These are phyloP conservation scores for Axis porcinus DNA, from an alignment of 2,113 vertebrate species.

Conservation along the genomic window DNA sequence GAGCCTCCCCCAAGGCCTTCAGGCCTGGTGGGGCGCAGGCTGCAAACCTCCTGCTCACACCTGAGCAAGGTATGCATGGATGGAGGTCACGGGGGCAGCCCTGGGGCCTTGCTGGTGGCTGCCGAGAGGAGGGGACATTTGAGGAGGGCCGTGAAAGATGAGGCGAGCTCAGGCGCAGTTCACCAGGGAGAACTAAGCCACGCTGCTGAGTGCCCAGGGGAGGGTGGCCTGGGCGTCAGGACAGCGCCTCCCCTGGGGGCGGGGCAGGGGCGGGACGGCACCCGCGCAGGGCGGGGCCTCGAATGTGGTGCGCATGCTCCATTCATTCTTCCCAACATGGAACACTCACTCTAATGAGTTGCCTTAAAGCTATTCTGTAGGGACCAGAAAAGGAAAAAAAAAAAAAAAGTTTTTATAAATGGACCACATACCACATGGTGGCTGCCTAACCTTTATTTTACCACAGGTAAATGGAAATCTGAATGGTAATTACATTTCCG, in stretches of 20 bases:
- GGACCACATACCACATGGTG: fast-evolving
- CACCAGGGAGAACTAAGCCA: neutral
- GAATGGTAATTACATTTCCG: neutral
- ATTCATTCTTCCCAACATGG: neutral
- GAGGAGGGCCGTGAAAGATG: conserved; percentile 13
- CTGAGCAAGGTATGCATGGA: neutral
- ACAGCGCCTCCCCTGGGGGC: neutral
- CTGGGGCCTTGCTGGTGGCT: neutral
- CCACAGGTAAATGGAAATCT: fast-evolving
- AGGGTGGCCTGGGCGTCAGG: fast-evolving
- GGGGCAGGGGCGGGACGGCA: fast-evolving
- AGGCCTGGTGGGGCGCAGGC: neutral
- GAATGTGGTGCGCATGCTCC: fast-evolving
- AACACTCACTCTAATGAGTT: fast-evolving
- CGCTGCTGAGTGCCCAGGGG: fast-evolving
- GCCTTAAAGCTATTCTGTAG: neutral
- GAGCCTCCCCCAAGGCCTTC: neutral
- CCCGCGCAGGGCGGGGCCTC: too few species aligned
- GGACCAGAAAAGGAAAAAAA: neutral
- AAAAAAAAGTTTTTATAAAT: neutral
- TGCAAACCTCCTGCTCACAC: neutral
- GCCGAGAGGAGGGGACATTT: neutral
- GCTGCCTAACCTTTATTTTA: neutral
- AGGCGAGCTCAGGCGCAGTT: neutral
- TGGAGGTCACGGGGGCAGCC: fast-evolving